Conservation (phyloP, 2,797 vertebrate species). For the Ctenopoma multispine region DNA sequence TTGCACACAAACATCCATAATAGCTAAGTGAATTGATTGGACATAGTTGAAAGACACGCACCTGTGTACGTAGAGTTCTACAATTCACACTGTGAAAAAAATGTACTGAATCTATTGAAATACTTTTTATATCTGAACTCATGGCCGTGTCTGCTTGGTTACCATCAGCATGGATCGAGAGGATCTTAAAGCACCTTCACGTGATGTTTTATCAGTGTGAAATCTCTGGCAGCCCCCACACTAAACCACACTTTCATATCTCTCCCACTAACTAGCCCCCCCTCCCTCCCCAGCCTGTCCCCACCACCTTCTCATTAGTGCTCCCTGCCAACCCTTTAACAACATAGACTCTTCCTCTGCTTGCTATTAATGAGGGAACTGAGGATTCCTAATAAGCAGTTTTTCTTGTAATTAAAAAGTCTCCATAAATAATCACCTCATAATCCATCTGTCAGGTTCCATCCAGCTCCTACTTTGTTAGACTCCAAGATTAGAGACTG, state of each 20-base stretch:
- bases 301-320: conserved; percentile 79
- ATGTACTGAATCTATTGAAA: no score
- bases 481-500: conserved; percentile 63
- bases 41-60: no score
- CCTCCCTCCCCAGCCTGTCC: not conserved
- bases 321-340: conserved; percentile 77
- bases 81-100: no score
- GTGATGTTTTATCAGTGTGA: conserved; percentile 32
- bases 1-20: no score
- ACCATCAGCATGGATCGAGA: conserved; percentile 12
- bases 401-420: conserved; percentile 89
- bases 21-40: no score
- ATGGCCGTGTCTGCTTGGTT: not conserved
- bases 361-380: conserved; percentile 84
- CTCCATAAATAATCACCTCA: conserved; percentile 87
- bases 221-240: conserved; percentile 30
- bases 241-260: conserved; percentile 29
- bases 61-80: no score
- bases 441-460: conserved; percentile 86
- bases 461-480: conserved; percentile 82
- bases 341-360: conserved; percentile 76
- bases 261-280: conserved; percentile 18
- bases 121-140: no score
- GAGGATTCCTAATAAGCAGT: conserved; percentile 86
- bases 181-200: not conserved